Percentiles rank a stretch among this genome's conserved stretches.
phyloP scores from a whole-genome alignment of 2,113 vertebrate species.

The Melanotaenia duboulayi region DNA sequence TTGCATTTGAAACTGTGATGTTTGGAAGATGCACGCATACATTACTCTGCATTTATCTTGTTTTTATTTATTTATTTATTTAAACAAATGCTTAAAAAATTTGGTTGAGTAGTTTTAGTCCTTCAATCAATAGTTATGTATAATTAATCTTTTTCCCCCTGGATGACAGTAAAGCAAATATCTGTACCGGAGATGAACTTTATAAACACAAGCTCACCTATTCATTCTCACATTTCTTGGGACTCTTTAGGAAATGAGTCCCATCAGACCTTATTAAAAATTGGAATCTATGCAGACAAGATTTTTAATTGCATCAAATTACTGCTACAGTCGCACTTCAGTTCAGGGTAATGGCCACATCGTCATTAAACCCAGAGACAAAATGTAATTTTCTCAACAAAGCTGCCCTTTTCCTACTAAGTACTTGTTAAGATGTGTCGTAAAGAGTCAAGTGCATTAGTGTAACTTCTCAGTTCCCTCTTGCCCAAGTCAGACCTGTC shows the following conservation, averaged over 20 bases:
- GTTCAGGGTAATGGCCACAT: conserved; percentile 45
- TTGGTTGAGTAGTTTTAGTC: too few species aligned
- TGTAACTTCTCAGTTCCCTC: conserved; percentile 15
- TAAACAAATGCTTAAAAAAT: too few species aligned
- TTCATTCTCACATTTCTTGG: conserved; percentile 11
- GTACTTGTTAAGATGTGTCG: conserved; percentile 43
- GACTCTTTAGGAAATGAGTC: conserved; percentile 18
- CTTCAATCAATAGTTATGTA: too few species aligned
- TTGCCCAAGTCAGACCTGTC: background rate
- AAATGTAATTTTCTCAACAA: conserved; percentile 19
- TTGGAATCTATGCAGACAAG: conserved; percentile 10
- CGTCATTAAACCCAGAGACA: conserved; percentile 52
- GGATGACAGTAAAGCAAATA: too few species aligned
- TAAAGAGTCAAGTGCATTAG: conserved; percentile 29
- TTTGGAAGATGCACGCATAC: background rate
- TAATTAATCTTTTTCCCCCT: too few species aligned
- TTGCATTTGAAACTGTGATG: conserved; percentile 7
- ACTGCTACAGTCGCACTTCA: conserved; percentile 18
- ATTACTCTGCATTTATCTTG: too few species aligned
- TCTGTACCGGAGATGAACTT: too few species aligned
- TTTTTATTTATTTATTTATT: too few species aligned
- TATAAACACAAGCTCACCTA: background rate
- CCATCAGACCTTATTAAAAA: conserved; percentile 42
- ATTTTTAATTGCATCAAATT: conserved; percentile 68
- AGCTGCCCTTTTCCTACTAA: conserved; percentile 22